Conservation (phyloP, 2,797 vertebrate genomes). For the Rallus crepitans region DNA sequence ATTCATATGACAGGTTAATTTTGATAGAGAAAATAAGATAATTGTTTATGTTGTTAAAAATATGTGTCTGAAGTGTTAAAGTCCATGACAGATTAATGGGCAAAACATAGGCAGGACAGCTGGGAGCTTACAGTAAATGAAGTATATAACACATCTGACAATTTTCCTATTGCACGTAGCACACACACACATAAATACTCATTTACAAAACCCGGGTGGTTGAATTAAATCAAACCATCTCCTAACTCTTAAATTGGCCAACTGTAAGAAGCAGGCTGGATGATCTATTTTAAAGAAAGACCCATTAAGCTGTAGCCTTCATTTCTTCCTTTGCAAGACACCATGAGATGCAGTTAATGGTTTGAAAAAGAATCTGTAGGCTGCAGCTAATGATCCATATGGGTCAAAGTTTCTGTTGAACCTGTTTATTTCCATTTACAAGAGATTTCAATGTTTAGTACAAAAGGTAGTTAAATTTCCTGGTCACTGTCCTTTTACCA, state of each 20-base stretch:
- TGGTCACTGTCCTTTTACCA: neutral
- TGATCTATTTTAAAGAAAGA: constrained; percentile 67
- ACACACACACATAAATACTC: neutral
- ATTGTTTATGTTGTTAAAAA: neutral
- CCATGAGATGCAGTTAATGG: constrained; percentile 54
- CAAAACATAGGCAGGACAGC: neutral
- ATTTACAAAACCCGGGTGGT: constrained; percentile 29
- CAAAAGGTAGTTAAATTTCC: constrained; percentile 38
- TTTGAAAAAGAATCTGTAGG: constrained; percentile 57
- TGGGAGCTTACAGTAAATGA: constrained; percentile 6
- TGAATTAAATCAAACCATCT: constrained; percentile 65
- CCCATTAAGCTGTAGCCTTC: constrained; percentile 67
- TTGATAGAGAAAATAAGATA: neutral
- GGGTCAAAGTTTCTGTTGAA: constrained; percentile 58
- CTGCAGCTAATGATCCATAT: constrained; percentile 62
- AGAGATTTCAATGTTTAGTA: constrained; percentile 15
- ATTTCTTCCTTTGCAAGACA: constrained; percentile 47
- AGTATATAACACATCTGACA: neutral
- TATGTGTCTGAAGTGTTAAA: neutral
- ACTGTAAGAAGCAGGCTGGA: constrained; percentile 25
- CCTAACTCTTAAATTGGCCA: constrained; percentile 60
- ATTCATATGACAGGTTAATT: neutral
- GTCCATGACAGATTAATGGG: neutral
- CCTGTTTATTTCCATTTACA: constrained; percentile 73
- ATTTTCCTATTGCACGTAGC: neutral